A percentile compares a stretch with the other conserved stretches of the same genome.
Evolutionary conservation across 64 coral and sea anemone genomes (phyloP).

Genomic region (Montipora efflorescens): DNA sequence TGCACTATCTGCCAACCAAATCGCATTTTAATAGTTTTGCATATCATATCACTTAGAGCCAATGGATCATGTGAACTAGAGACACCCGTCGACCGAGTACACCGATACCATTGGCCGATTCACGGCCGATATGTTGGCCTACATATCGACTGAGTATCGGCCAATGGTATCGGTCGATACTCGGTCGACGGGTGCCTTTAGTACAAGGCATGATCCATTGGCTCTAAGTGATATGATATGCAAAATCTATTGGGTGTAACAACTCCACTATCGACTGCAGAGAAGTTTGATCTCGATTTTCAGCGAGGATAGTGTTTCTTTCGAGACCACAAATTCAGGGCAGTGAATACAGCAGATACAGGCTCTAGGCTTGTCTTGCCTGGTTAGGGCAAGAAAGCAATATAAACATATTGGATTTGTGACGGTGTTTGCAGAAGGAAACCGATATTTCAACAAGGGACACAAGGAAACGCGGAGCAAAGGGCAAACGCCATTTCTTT

Average conservation of each 20-base stretch:
- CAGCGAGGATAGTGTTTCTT: too few relatives aligned
- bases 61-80: neutral
- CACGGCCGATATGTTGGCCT: too few relatives aligned
- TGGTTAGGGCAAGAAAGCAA: neutral
- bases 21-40: neutral
- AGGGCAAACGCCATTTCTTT: too few relatives aligned
- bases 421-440: neutral
- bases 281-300: neutral
- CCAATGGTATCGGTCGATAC: too few relatives aligned
- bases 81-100: neutral
- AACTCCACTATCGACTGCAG: too few relatives aligned
- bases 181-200: too few relatives aligned
- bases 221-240: neutral
- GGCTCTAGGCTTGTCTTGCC: neutral
- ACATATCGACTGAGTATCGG: too few relatives aligned
- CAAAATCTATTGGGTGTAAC: neutral
- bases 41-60: neutral
- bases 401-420: neutral
- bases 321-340: too few relatives aligned
- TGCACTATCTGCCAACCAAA: neutral
- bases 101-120: too few relatives aligned
- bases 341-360: neutral
- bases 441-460: neutral
- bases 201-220: too few relatives aligned
- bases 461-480: neutral